Base-by-base conservation (phyloP, 2,888 invertebrate genomes). In the Philaethria dido region DNA sequence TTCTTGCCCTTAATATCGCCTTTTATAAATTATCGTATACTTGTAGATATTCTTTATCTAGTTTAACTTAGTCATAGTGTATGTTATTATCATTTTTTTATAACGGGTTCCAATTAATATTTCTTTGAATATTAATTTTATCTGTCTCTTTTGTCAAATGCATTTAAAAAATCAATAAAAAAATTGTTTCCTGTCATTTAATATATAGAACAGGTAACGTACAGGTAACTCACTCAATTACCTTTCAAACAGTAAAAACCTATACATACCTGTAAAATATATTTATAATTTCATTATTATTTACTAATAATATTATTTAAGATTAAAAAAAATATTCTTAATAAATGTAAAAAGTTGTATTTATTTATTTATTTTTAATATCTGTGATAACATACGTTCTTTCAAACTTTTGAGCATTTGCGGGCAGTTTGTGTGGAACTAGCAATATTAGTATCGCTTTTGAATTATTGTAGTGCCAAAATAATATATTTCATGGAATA, bases 371-470 rank as follows among this genome's bases (percentile, higher is more conserved):
- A 85, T 83, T 83, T 80, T 78, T 84, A 83, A 79, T 82, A 80
- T 80, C 89, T 89, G 89, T 89, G 88, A 89, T n/a, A n/a, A n/a
- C n/a, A n/a, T 88, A 88, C 78, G 78, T 83, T 82, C 73, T 74
- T 70, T 71, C 66, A 69, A 61, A 42, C 42, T 13, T 45, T 33
- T 60, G 45, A 29, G 25, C 45, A n/a, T n/a, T n/a, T n/a, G 29
- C 52, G 39, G 60, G 36, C 63, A 36, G 47, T 62, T 60, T 64
- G 66, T 48, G 65, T 45, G 50, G 52, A 60, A 60, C 44, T 57
- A 16, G 62, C 69, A 66, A 52, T 52, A 69, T 18, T 63, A 55
- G 45, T 14, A 44, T 68, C 36, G 61, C 57, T 62, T 45, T 67
- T 45, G 57, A 67, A 62, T 62, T 52, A 50, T 50, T 57, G 18